Percentiles rank a stretch among this genome's conserved stretches.
Evolutionary conservation across 1,140 invertebrate genomes (phyloP).

Genomic region (Mactra quadrangularis): DNA sequence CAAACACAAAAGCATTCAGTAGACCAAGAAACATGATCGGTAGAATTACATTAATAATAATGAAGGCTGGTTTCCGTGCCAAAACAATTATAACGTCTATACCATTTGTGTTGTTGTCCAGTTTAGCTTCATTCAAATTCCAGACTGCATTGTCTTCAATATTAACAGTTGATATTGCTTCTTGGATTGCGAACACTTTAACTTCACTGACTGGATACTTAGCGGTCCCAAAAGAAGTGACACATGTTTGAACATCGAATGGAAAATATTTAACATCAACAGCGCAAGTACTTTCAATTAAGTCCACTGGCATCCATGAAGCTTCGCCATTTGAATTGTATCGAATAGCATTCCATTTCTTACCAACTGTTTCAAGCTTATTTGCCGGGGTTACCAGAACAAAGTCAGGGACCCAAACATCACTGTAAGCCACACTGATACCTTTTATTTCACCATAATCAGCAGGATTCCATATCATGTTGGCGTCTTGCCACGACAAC

Average conservation of each 20-base stretch:
- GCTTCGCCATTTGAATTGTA: not conserved
- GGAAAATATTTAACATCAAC: constrained; percentile 11
- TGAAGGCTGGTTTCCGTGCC: constrained; percentile 71
- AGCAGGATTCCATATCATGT: constrained; percentile 5
- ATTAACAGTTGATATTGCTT: not conserved
- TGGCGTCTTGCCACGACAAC: not conserved
- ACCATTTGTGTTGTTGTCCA: not conserved
- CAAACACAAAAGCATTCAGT: constrained; percentile 86
- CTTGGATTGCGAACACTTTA: not conserved
- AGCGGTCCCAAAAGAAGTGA: not conserved
- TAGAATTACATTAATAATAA: constrained; percentile 86
- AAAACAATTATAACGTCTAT: not conserved
- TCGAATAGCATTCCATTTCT: constrained; percentile 2
- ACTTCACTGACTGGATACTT: constrained; percentile 3
- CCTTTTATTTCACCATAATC: not conserved
- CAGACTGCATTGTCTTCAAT: not conserved
- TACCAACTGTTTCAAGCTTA: constrained; percentile 9
- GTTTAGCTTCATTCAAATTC: not conserved
- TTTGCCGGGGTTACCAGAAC: not conserved
- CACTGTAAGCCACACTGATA: not conserved
- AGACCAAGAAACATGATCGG: constrained; percentile 86
- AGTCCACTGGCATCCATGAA: constrained; percentile 6
- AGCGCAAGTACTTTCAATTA: constrained; percentile 13
- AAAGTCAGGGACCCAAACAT: constrained; percentile 26
- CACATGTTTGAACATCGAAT: constrained; percentile 4